A percentile compares a stretch with the other conserved stretches of the same genome.
phyloP scores from a whole-genome alignment of 92 coral and sea anemone genomes.

The Phenganax subtilis region DNA sequence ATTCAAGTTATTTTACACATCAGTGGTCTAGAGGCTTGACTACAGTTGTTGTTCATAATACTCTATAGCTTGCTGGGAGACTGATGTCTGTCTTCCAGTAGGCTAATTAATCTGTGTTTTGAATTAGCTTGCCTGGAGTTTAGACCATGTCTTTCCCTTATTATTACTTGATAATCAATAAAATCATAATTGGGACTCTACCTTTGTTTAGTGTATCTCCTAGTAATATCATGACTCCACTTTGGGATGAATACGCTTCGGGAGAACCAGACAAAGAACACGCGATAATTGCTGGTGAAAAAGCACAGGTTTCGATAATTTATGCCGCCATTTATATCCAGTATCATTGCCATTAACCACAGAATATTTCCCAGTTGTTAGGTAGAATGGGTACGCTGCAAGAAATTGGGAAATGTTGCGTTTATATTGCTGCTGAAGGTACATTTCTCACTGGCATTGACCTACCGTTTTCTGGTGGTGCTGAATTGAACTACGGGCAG shows the following conservation, averaged over 20 bases:
- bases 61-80: not conserved
- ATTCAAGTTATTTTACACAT: no score
- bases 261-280: slow-evolving; percentile 53
- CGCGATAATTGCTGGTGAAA: slow-evolving; percentile 66
- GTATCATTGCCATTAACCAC: not conserved
- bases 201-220: slow-evolving; percentile 65
- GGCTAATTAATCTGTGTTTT: no score
- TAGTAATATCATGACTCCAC: slow-evolving; percentile 82
- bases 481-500: slow-evolving; percentile 77
- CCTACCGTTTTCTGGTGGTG: slow-evolving; percentile 79
- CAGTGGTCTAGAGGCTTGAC: no score
- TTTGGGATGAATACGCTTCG: slow-evolving; percentile 81
- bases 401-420: slow-evolving; percentile 83
- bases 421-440: slow-evolving; percentile 91
- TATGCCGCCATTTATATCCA: not conserved
- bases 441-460: slow-evolving; percentile 85
- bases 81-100: not conserved
- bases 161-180: not conserved
- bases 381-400: slow-evolving; percentile 95
- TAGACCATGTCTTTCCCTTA: no score
- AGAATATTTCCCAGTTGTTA: slow-evolving; percentile 49
- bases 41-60: not conserved
- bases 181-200: not conserved
- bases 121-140: no score
- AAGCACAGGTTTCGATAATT: slow-evolving; percentile 63